phyloP scores from a whole-genome alignment of 2,888 invertebrate species.

The Schrankia costaestrigalis region DNA sequence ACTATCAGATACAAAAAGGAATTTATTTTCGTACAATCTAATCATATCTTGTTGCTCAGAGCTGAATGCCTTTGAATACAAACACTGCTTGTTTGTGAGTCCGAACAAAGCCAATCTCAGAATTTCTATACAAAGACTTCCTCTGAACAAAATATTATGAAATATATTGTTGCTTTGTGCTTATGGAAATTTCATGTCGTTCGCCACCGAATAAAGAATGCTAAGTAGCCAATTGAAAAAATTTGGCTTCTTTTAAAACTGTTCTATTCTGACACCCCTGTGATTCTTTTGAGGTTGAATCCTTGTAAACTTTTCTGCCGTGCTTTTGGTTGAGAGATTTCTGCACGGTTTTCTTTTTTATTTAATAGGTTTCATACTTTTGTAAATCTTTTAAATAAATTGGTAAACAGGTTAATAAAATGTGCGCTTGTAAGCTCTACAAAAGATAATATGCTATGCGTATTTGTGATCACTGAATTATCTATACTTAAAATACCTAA shows the following conservation, averaged over 20 bases:
- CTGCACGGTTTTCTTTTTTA: no score
- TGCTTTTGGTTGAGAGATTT: no score
- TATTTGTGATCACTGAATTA: no score
- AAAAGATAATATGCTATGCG: no score
- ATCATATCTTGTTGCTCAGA: conserved; percentile 38
- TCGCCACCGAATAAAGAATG: conserved; percentile 37
- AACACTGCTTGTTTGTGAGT: conserved; percentile 60
- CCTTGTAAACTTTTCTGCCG: conserved; percentile 14
- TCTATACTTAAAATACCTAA: no score
- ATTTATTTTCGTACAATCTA: conserved; percentile 42
- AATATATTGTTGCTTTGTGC: conserved; percentile 59
- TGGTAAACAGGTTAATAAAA: no score
- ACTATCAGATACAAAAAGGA: conserved; percentile 7
- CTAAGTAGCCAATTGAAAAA: conserved; percentile 45
- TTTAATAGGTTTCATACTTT: no score
- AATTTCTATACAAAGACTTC: conserved; percentile 66
- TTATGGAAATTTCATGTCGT: conserved; percentile 58
- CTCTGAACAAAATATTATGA: conserved; percentile 59
- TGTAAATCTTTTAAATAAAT: no score
- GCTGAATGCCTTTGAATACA: conserved; percentile 57
- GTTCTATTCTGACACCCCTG: conserved; percentile 16
- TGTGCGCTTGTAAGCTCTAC: no score
- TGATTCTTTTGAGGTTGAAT: conserved; percentile 19
- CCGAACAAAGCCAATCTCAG: conserved; percentile 66
- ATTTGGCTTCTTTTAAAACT: conserved; percentile 34